phyloP scores from a whole-genome alignment of 2,113 vertebrate species.

The Poeciliopsis retropinna region DNA sequence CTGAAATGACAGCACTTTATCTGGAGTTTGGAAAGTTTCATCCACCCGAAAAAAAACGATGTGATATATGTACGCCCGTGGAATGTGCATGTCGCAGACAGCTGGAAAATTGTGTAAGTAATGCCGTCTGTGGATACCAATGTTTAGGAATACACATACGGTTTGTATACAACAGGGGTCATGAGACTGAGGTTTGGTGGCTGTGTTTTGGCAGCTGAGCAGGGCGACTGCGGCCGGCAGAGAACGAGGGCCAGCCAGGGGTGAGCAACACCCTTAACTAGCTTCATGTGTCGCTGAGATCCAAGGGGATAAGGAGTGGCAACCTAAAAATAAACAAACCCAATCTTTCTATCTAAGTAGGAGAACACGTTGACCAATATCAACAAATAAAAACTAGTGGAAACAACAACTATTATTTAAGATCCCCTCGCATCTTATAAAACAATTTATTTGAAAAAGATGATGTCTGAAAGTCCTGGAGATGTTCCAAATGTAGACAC shows the following conservation, averaged over 20 bases:
- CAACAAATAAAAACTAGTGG: background rate
- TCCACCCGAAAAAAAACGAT: constrained; percentile 13
- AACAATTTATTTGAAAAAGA: background rate
- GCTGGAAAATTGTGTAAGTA: constrained; percentile 16
- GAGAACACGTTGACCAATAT: background rate
- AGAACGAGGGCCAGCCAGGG: constrained; percentile 56
- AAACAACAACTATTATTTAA: background rate
- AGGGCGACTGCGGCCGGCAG: constrained; percentile 26
- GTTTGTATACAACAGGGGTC: constrained; percentile 49
- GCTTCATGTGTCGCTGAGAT: constrained; percentile 14
- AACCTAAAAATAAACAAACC: constrained; percentile 40
- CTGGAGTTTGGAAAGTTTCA: constrained; percentile 20
- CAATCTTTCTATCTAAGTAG: background rate
- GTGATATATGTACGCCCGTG: constrained; percentile 24
- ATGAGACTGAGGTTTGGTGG: constrained; percentile 58
- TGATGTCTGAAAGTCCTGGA: background rate
- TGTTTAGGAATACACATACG: constrained; percentile 56
- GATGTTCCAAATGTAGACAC: background rate
- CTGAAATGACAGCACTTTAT: constrained; percentile 30
- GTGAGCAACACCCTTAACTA: constrained; percentile 38
- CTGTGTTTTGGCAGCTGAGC: constrained; percentile 49
- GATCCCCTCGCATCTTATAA: background rate
- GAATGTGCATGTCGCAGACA: background rate
- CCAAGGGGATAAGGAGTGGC: constrained; percentile 22
- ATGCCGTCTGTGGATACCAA: constrained; percentile 47